Percentiles rank a stretch among this genome's conserved stretches.
Evolutionary conservation across 2,113 vertebrate genomes (phyloP).

Genomic region (Scortum barcoo): DNA sequence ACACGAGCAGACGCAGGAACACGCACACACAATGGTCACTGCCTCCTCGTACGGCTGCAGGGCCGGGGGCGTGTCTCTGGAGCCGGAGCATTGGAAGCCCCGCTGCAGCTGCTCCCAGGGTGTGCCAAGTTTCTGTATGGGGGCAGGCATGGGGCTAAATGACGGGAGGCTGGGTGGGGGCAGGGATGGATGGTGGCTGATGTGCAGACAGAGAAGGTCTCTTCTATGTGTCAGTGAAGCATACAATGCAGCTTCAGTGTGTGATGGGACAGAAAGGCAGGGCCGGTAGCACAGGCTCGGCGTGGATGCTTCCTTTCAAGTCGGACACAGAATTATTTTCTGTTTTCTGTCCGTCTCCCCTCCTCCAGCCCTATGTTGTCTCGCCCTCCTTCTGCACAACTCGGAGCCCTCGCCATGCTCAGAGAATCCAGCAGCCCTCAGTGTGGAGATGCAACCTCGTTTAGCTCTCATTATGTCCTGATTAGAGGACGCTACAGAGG

Average conservation of each 20-base stretch:
- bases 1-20: neutral
- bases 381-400: slow-evolving; percentile 39
- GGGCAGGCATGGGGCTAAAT: slow-evolving; percentile 74
- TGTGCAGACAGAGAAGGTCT: slow-evolving; percentile 81
- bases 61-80: slow-evolving; percentile 76
- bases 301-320: slow-evolving; percentile 57
- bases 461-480: slow-evolving; percentile 86
- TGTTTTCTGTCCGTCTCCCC: slow-evolving; percentile 37
- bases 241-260: slow-evolving; percentile 79
- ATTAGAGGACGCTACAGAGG: slow-evolving; percentile 78
- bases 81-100: slow-evolving; percentile 75
- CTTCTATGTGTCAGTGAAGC: slow-evolving; percentile 72
- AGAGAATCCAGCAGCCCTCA: slow-evolving; percentile 70
- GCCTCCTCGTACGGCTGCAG: slow-evolving; percentile 71
- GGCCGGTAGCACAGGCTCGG: slow-evolving; percentile 52
- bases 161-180: slow-evolving; percentile 68
- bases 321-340: slow-evolving; percentile 56
- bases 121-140: slow-evolving; percentile 85
- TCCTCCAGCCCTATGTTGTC: slow-evolving; percentile 42
- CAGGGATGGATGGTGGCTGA: slow-evolving; percentile 71
- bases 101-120: slow-evolving; percentile 84
- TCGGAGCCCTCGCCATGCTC: slow-evolving; percentile 43
- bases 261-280: slow-evolving; percentile 71
- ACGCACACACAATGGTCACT: slow-evolving; percentile 67
- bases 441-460: slow-evolving; percentile 81